Conservation (phyloP, 2,113 vertebrate genomes). For the Sylvietta virens region DNA sequence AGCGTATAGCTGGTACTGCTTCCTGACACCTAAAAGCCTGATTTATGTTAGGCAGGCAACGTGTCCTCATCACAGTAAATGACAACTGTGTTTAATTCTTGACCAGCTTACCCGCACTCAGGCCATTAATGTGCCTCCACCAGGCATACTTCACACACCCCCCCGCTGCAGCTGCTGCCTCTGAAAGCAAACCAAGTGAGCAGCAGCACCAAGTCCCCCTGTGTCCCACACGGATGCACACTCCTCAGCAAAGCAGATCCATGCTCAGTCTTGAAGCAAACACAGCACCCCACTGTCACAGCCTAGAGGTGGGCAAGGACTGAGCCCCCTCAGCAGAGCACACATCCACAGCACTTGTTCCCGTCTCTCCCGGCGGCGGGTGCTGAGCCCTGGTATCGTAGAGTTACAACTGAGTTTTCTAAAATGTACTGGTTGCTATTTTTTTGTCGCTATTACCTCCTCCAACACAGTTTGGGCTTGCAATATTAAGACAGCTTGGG, state of each 20-base stretch:
- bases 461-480: constrained; percentile 45
- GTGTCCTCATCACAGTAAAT: neutral
- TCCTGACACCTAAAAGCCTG: neutral
- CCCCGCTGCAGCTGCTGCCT: rapidly evolving
- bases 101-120: neutral
- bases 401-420: neutral
- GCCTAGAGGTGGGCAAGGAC: neutral
- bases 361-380: rapidly evolving
- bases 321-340: neutral
- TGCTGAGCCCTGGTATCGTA: rapidly evolving
- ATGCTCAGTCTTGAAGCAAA: neutral
- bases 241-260: neutral
- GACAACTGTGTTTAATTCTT: neutral
- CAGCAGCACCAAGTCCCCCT: neutral
- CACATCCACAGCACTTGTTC: neutral
- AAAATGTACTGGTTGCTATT: neutral
- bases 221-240: rapidly evolving
- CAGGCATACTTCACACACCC: rapidly evolving
- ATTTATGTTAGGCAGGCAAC: neutral
- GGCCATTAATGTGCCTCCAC: neutral
- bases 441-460: constrained; percentile 38
- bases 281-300: rapidly evolving
- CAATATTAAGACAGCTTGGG: constrained; percentile 55
- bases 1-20: neutral
- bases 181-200: neutral